These are phyloP conservation scores for Sinocyclocheilus maitianheensis DNA, from an alignment of 2,113 vertebrate species.

Conservation along the genomic window DNA sequence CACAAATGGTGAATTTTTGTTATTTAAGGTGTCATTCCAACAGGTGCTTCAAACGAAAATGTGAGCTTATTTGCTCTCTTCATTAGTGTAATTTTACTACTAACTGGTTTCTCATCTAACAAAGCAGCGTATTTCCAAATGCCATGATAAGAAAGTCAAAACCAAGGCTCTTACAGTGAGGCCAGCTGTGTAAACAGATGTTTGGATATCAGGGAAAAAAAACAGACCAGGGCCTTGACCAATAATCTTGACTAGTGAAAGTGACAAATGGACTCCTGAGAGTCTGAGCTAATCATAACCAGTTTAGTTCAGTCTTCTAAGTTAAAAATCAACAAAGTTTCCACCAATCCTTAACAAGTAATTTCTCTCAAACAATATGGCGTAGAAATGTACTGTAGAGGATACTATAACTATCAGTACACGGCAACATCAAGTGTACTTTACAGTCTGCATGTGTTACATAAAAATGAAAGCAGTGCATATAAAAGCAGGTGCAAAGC, in stretches of 20 bases:
- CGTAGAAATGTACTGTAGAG: neutral
- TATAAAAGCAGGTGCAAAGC: neutral
- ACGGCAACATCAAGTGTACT: neutral
- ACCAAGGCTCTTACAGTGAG: neutral
- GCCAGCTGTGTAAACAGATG: constrained; percentile 31
- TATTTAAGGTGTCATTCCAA: neutral
- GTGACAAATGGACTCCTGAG: neutral
- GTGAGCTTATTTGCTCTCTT: neutral
- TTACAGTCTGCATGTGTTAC: neutral
- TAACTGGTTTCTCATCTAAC: neutral
- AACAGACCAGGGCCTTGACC: constrained; percentile 18
- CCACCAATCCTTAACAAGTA: neutral
- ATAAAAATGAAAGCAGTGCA: neutral
- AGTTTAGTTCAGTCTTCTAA: neutral
- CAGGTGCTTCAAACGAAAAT: neutral
- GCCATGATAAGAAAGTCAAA: neutral
- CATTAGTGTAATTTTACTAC: neutral
- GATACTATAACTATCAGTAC: constrained; percentile 11
- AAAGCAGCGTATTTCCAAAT: neutral
- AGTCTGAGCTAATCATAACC: constrained; percentile 20
- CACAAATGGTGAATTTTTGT: neutral
- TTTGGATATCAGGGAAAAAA: neutral
- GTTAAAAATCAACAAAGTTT: neutral
- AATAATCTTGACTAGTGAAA: neutral
- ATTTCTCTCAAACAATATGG: neutral